Evolutionary conservation across 1,140 invertebrate species (phyloP), one percentile per base, ranked within the genome.

Genomic region (Cydia pomonella): DNA sequence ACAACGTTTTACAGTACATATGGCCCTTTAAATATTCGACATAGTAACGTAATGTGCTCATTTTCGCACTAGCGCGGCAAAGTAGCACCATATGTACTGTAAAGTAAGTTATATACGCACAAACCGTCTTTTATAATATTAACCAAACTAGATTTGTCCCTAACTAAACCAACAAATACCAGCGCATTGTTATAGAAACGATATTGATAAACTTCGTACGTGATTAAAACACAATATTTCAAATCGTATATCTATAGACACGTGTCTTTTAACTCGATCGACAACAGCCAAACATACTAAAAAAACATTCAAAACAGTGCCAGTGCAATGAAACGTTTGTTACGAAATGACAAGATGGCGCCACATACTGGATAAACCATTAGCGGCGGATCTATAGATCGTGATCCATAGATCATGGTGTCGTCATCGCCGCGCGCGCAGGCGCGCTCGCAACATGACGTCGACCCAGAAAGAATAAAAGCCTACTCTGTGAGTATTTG

Each of bases 401-500:
- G 84, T 85, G 85, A 87, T 87, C 85, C 75, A 87, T 87, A 87
- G 86, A 91, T 87, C 83, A 92, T 92, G 91, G 91, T 92, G 79
- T 92, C 91, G 82, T 92, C 91, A 81, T 92, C 91, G 83, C 89
- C 91, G 83, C 89, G 88, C 72, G 88, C 89, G 84, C 89, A 90
- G 81, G 79, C 88, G 74, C 89, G 89, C 71, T 87, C 87, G 79
- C 88, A 87, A 74, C 90, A 89, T 82, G 88, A 91, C 73, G 87
- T 91, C 81, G 91, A 91, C 84, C 91, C 89, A 81, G 84, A 92
- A 82, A 87, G 91, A 81, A 91, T 92, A 79, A 91, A 91, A 80
- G 91, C 91, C 44, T 92, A 92, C 79, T 91, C 89, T 76, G 91
- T 92, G 77, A 91, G 91, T 91, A 83, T 80, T 73, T 12, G 62